Base-by-base conservation (phyloP, 2,113 vertebrate species). In the Hiodon tergisus region DNA sequence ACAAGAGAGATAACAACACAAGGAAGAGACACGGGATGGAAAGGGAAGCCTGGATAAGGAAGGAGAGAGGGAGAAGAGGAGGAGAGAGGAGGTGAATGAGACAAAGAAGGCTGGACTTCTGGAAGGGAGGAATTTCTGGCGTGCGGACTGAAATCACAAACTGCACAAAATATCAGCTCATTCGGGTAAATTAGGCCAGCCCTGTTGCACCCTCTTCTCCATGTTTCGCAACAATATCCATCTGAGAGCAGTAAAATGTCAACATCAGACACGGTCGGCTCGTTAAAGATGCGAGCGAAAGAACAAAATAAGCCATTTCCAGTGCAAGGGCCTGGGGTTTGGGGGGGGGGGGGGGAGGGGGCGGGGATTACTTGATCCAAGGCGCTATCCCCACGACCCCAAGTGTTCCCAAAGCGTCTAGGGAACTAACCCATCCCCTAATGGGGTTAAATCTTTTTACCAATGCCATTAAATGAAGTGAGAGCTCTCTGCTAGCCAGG, bases 121-220 rank as follows among this genome's bases (percentile, higher is more conserved):
- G 6, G 4, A 6, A 4, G 50, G 86, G 82, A 79, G 87, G 83
- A 86, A 84, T 86, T 89, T 16, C 60, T 87, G 86, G 88, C 48
- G 80, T 90, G 90, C 80, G 87, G 82, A 85, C 79, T 0, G 81
- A 85, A 86, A 84, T 85, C 87, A 81, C 85, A 71, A 90, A 90
- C 31, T 87, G 81, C 83, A 84, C 83, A 89, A 89, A 90, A 90
- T 91, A 91, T 89, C 90, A 91, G 90, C 85, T 88, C 84, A 92
- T 87, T 87, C 87, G 78, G 90, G 89, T 88, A 93, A 94, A 95
- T 95, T 92, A 93, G 92, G n/a, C 90, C 89, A 92, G 91, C 74
- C 88, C 92, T 89, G 88, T 89, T 89, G 57, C 14, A 6, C 13
- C 55, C 3, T 5, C 69, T 4, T 46, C 69, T 6, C 16, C 85